These are phyloP conservation scores for Calliphora vomitoria DNA, from an alignment of 2,888 invertebrate species.

Conservation along the genomic window DNA sequence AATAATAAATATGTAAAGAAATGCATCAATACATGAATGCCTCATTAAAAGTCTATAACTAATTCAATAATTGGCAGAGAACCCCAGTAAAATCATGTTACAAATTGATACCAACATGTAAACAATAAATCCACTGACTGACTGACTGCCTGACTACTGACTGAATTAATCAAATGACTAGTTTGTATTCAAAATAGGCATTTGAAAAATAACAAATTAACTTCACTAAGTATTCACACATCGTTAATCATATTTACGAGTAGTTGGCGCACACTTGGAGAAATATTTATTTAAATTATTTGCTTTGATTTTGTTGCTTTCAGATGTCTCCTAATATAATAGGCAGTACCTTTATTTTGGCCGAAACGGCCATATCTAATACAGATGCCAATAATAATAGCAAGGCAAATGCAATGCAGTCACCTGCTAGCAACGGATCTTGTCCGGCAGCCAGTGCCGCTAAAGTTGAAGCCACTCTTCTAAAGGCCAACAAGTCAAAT, in stretches of 20 bases:
- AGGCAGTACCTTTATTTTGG: slow-evolving; percentile 86
- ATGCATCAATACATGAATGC: slow-evolving; percentile 10
- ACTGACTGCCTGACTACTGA: neutral
- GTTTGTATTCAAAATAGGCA: slow-evolving; percentile 45
- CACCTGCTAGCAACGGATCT: slow-evolving; percentile 39
- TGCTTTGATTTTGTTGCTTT: neutral
- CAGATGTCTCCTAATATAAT: slow-evolving; percentile 88
- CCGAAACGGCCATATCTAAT: slow-evolving; percentile 83
- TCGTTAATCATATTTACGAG: slow-evolving; percentile 42
- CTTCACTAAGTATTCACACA: slow-evolving; percentile 47
- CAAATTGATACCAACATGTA: slow-evolving; percentile 15
- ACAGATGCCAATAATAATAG: slow-evolving; percentile 78
- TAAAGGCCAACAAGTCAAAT: slow-evolving; percentile 53
- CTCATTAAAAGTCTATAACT: slow-evolving; percentile 1
- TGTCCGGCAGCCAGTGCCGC: slow-evolving; percentile 66
- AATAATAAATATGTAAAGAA: slow-evolving; percentile 20
- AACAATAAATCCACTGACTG: neutral
- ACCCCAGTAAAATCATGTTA: neutral
- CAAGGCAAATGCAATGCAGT: slow-evolving; percentile 68
- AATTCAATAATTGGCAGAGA: neutral
- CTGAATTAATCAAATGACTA: slow-evolving; percentile 1
- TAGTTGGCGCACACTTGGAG: slow-evolving; percentile 19
- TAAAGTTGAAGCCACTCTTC: slow-evolving; percentile 72
- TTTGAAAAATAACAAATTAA: slow-evolving; percentile 47
- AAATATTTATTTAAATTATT: slow-evolving; percentile 1